Base-by-base conservation (phyloP, 2,888 invertebrate genomes). In the Caenorhabditis afra region DNA sequence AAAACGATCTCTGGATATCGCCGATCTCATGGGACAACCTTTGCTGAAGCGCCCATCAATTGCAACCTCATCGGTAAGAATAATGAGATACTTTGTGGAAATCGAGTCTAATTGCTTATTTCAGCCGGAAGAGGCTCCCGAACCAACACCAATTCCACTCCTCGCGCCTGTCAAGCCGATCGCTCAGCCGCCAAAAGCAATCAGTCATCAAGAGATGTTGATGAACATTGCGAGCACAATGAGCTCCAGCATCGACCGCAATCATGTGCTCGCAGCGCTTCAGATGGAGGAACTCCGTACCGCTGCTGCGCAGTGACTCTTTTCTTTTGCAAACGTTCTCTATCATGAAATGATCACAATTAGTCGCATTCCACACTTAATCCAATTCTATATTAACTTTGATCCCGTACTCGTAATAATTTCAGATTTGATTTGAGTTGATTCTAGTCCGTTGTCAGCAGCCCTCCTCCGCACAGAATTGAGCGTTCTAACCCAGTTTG, bases 141-240 rank as follows among this genome's bases (percentile, higher is more conserved):
- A 73, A 44, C 0, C 70, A 3, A 29, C 29, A 23, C 14, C 53
- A 1, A 18, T 68, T 1, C 52, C 45, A 47, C 16, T 71, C 39
- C 35, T 70, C 11, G 55, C 53, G 10, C 61, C 70, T 5, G 61
- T 71, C n/a, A 73, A 73, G 14, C 73, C 73, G n/a, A 50, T 65
- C 18, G 57, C 22, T 16, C 64, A 64, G 44, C 10, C 50, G 0
- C 57, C 64, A 20, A 73, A 73, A 58, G 52, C 55, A n/a, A 62
- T 71, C 10, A 73, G 57, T 18, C 73, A 64, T 49, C 73, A 73
- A 35, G 64, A 73, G 18, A 50, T 73, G 64, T 23, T 73, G 12
- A 50, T 73, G 58, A 73, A 73, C 55, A 58, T 73, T 44, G 73
- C 73, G 4, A 64, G 73, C 50, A 73, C 50, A 22, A 64, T 73